Percentiles rank a stretch among this genome's conserved stretches.
Evolutionary conservation across 2,888 invertebrate genomes (phyloP).

Genomic region (Caenorhabditis plicata): DNA sequence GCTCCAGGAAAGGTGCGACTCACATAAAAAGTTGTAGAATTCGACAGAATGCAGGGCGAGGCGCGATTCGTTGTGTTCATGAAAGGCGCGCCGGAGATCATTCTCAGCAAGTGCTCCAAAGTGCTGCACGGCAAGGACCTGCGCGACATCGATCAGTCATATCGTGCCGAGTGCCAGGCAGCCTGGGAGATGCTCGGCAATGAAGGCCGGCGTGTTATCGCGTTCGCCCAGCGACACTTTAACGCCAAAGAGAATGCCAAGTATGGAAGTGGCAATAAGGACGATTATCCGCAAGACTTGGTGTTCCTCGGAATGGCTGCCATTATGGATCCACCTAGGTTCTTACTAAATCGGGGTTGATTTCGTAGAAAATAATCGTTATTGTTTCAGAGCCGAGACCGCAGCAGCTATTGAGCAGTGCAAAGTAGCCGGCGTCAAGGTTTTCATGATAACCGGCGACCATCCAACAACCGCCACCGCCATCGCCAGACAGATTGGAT

Average conservation of each 20-base stretch:
- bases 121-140: conserved; percentile 46
- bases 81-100: conserved; percentile 63
- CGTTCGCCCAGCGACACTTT: conserved; percentile 60
- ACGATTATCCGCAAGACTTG: conserved; percentile 47
- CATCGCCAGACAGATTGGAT: conserved; percentile 60
- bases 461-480: conserved; percentile 63
- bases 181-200: conserved; percentile 62
- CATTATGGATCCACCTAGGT: conserved; percentile 64
- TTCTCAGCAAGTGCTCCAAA: conserved; percentile 50
- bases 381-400: conserved; percentile 51
- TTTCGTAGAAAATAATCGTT: neutral
- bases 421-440: conserved; percentile 63
- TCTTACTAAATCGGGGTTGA: neutral
- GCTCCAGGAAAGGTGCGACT: conserved; percentile 9
- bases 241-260: conserved; percentile 43
- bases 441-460: conserved; percentile 63
- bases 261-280: conserved; percentile 28
- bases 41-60: conserved; percentile 38
- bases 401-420: conserved; percentile 61
- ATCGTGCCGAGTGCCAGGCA: conserved; percentile 52
- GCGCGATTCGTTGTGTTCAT: conserved; percentile 56
- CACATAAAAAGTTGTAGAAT: neutral
- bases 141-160: conserved; percentile 50
- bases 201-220: conserved; percentile 62
- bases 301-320: conserved; percentile 64